These are phyloP conservation scores for Rhinogobius similis DNA, from an alignment of 2,113 vertebrate species.

Conservation along the genomic window DNA sequence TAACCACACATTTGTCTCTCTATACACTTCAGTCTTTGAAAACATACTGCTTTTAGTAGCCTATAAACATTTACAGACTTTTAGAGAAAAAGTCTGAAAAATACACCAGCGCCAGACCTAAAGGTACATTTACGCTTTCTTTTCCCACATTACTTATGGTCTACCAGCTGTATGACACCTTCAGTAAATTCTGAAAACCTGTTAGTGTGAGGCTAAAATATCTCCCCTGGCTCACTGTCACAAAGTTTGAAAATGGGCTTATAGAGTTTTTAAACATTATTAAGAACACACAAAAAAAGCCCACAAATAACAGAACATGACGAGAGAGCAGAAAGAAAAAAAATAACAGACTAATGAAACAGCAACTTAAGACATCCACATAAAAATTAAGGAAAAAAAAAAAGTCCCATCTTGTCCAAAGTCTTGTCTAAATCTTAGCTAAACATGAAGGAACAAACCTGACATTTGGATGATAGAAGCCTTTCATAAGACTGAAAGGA, in stretches of 20 bases:
- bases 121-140: neutral
- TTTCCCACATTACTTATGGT: conserved; percentile 4
- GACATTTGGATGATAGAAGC: too few relatives aligned
- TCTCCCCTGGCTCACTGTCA: neutral
- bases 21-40: neutral
- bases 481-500: too few relatives aligned
- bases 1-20: neutral
- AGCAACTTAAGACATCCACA: too few relatives aligned
- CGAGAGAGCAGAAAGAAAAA: too few relatives aligned
- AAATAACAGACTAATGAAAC: too few relatives aligned
- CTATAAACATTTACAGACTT: neutral
- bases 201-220: neutral
- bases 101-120: too few relatives aligned
- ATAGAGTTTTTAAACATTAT: too few relatives aligned
- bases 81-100: too few relatives aligned
- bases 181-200: conserved; percentile 1
- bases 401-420: too few relatives aligned
- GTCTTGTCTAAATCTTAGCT: neutral
- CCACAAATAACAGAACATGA: too few relatives aligned
- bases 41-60: neutral
- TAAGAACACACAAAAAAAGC: too few relatives aligned
- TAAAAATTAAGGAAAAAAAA: too few relatives aligned
- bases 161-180: neutral
- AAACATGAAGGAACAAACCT: neutral
- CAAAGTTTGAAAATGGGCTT: neutral